Evolutionary conservation across 2,797 vertebrate species (phyloP).

Genomic region (Pseudochromis fuscus): DNA sequence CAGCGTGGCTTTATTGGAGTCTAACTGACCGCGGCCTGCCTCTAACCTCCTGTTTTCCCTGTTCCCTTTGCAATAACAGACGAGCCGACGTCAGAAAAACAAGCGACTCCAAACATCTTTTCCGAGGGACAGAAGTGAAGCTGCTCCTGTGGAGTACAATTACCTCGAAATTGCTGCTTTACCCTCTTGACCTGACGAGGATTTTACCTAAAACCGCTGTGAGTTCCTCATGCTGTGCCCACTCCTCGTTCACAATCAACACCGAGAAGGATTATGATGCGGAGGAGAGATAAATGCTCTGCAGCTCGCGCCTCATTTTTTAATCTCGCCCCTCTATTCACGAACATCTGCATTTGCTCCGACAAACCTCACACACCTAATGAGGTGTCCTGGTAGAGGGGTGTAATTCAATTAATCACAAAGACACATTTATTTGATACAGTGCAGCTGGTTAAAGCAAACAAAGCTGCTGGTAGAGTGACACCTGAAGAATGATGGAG

Average conservation of each 20-base stretch:
- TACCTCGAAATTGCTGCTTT: constrained; percentile 69
- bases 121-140: constrained; percentile 58
- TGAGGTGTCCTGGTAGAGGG: constrained; percentile 40
- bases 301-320: constrained; percentile 4
- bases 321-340: constrained; percentile 46
- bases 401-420: constrained; percentile 54
- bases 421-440: constrained; percentile 35
- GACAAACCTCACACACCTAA: constrained; percentile 38
- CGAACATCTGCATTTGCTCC: constrained; percentile 49
- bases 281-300: constrained; percentile 26
- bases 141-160: constrained; percentile 76
- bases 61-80: constrained; percentile 68
- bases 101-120: constrained; percentile 54
- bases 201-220: constrained; percentile 77
- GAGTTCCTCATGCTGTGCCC: constrained; percentile 51
- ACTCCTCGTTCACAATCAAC: constrained; percentile 24
- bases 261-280: constrained; percentile 22
- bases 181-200: constrained; percentile 61
- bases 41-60: constrained; percentile 66
- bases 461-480: constrained; percentile 34
- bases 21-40: constrained; percentile 32
- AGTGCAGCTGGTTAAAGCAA: constrained; percentile 44
- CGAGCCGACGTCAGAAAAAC: constrained; percentile 59
- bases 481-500: constrained; percentile 41
- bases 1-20: constrained; percentile 49